Base-by-base conservation (phyloP, 1,140 invertebrate genomes). In the Gryllus bimaculatus region DNA sequence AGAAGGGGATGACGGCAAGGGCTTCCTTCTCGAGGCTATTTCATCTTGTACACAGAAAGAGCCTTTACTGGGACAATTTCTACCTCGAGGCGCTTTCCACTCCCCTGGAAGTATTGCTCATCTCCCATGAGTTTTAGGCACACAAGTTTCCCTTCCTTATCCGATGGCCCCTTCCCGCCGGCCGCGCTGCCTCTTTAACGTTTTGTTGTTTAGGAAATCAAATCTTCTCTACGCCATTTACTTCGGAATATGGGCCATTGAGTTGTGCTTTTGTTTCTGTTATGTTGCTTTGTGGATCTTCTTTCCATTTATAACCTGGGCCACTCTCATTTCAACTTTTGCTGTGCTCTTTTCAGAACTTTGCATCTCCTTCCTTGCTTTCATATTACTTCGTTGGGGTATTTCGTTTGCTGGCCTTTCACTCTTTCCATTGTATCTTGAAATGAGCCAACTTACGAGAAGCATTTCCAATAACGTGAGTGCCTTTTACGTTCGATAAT, bases 161-260 rank as follows among this genome's bases (percentile, higher is more conserved):
- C 54, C 54, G 54, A 66, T 66, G 54, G 54, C 18, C 54, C 18
- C 7, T 66, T 66, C 18, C 54, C 18, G 54, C 54, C 54, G 54
- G 54, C 18, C 54, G 0, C 54, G 18, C 54, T 18, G 54, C 54
- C 54, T 66, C 54, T 66, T 39, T 39, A 39, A 39, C 26, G 54
- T 66, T 77, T 77, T 77, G 76, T 77, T 77, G 39, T 77, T 18
- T 20, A 48, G 47, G 47, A 77, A 77, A 77, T 77, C 76, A 77
- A 54, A 77, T 77, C 76, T 54, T 49, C 48, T 77, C 76, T 20
- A 20, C 47, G 48, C 48, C 47, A 76, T 76, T 76, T 76, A 18
- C 4, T 48, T 47, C n/a, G 10, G 76, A 76, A 76, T 76, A 76
- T 48, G 75, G 76, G 26, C 76, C 76, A 77, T 77, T 20, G 76